Evolutionary conservation across 53 echinoderm and acorn worm species (phyloP).

Genomic region (Echinometra lucunter): DNA sequence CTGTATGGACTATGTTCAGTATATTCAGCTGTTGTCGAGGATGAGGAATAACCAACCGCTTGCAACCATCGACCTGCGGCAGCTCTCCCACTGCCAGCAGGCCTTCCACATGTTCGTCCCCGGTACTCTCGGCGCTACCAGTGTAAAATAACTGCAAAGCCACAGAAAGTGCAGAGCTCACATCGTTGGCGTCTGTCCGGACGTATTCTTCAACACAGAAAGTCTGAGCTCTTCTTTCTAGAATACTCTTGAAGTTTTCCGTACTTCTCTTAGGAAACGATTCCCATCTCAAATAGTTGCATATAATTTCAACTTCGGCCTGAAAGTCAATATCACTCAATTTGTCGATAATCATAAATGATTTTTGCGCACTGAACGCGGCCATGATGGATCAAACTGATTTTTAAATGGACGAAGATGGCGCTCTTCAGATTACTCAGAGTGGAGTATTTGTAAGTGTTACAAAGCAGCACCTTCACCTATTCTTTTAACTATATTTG

Average conservation of each 20-base stretch:
- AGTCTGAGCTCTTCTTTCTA: background rate
- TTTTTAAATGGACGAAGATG: background rate
- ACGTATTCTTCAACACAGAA: constrained; percentile 4
- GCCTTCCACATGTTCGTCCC: background rate
- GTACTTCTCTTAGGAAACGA: background rate
- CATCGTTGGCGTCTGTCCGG: background rate
- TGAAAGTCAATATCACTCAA: background rate
- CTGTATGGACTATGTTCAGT: background rate
- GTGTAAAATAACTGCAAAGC: constrained; percentile 15
- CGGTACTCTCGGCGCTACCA: background rate
- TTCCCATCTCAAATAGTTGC: constrained; percentile 4
- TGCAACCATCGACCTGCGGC: background rate
- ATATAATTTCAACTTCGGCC: background rate
- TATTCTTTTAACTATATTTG: no score
- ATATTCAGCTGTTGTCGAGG: background rate
- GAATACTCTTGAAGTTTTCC: background rate
- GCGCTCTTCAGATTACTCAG: no score
- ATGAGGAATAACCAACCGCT: constrained; percentile 22
- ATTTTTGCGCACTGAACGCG: background rate
- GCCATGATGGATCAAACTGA: background rate
- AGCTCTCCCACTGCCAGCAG: background rate
- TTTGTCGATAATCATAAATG: constrained; percentile 30
- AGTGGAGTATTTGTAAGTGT: no score
- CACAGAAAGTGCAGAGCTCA: background rate
- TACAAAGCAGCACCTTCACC: no score